Evolutionary conservation across 2,888 invertebrate genomes (phyloP).

Genomic region (Dicranocentrus wangi): DNA sequence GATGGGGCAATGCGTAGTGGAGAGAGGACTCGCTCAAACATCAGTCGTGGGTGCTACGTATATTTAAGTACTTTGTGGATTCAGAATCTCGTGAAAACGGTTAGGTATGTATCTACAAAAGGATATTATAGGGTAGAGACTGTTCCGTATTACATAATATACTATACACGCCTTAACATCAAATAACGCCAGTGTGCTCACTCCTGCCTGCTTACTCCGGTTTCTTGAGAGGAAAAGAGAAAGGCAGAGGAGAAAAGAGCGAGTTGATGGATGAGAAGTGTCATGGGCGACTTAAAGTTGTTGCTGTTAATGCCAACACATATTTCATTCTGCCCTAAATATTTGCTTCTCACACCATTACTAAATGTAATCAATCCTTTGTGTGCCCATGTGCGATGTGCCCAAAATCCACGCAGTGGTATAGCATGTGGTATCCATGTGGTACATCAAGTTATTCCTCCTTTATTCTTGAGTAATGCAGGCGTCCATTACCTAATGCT

Average conservation of each 20-base stretch:
- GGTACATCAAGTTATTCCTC: background rate
- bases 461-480: slow-evolving; percentile 14
- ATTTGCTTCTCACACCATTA: slow-evolving; percentile 69
- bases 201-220: too few species aligned
- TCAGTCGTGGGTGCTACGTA: too few species aligned
- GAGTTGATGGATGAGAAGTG: slow-evolving; percentile 69
- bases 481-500: background rate
- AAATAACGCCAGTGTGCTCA: too few species aligned
- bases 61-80: too few species aligned
- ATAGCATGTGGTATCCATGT: background rate
- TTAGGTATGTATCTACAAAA: too few species aligned
- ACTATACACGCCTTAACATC: too few species aligned
- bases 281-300: slow-evolving; percentile 71
- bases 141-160: too few species aligned
- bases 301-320: slow-evolving; percentile 71
- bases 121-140: too few species aligned
- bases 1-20: too few species aligned
- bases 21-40: too few species aligned
- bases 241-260: slow-evolving; percentile 52
- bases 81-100: too few species aligned
- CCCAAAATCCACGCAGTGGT: background rate
- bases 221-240: background rate
- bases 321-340: slow-evolving; percentile 71
- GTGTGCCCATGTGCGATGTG: background rate
- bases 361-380: slow-evolving; percentile 68